phyloP scores from a whole-genome alignment of 2,888 invertebrate species.

The Molanna angustata region DNA sequence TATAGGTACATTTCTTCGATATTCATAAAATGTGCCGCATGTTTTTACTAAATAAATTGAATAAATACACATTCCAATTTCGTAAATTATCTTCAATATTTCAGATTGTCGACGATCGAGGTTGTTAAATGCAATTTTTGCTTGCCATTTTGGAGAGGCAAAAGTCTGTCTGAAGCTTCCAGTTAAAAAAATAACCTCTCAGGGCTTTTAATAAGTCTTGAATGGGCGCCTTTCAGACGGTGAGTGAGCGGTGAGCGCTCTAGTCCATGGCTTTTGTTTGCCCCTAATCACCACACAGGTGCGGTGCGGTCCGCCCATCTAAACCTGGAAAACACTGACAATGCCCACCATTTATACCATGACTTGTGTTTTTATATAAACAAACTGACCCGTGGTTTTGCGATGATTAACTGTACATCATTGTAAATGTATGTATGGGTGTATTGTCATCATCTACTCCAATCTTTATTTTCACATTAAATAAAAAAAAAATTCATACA shows the following conservation, averaged over 20 bases:
- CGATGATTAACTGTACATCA: no score
- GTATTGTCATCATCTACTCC: no score
- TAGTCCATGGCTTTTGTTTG: conserved; percentile 27
- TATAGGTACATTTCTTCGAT: no score
- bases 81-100: no score
- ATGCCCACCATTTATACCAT: conserved; percentile 18
- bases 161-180: conserved; percentile 21
- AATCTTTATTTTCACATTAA: no score
- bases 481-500: no score
- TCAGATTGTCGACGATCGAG: no score
- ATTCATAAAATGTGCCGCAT: no score
- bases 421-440: no score
- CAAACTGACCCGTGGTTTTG: background rate
- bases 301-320: conserved; percentile 20
- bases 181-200: conserved; percentile 22
- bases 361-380: conserved; percentile 6
- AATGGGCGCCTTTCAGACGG: conserved; percentile 21
- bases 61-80: no score
- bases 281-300: conserved; percentile 27
- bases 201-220: conserved; percentile 28
- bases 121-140: conserved; percentile 15
- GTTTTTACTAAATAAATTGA: no score
- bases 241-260: conserved; percentile 27
- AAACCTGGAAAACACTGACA: conserved; percentile 24
- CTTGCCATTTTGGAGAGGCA: conserved; percentile 7